phyloP scores from a whole-genome alignment of 2,797 vertebrate species.

The Heterohyrax brucei region DNA sequence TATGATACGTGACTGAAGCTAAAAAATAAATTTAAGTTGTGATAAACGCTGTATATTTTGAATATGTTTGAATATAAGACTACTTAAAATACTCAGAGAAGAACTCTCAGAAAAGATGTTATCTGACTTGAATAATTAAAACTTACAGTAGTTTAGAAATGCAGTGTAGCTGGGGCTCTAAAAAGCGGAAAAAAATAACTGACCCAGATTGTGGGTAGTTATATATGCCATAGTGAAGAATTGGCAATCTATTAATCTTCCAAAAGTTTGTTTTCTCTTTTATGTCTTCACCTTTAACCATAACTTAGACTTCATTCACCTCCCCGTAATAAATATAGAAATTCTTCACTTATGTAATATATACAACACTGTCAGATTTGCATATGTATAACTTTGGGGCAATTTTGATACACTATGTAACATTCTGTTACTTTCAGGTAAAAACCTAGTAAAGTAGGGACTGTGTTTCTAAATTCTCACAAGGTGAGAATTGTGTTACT shows the following conservation, averaged over 20 bases:
- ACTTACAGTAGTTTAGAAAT: not conserved
- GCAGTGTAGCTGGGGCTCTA: not conserved
- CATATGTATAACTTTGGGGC: not conserved
- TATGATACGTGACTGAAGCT: rapidly evolving
- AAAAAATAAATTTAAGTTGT: not conserved
- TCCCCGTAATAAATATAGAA: not conserved
- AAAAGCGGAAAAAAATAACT: not conserved
- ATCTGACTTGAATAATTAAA: not conserved
- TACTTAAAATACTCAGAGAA: not conserved
- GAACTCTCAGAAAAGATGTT: not conserved
- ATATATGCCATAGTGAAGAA: not conserved
- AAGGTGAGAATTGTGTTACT: not conserved
- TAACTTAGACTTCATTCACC: not conserved
- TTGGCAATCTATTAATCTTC: not conserved
- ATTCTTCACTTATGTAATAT: not conserved
- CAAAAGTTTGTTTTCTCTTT: not conserved
- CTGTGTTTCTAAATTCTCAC: not conserved
- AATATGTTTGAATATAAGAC: not conserved
- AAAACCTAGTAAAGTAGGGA: not conserved
- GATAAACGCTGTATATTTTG: not conserved
- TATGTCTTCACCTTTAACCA: not conserved
- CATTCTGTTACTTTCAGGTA: not conserved
- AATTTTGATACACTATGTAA: not conserved
- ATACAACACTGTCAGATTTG: not conserved
- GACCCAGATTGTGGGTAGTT: rapidly evolving